Base-by-base conservation (phyloP, 2,113 vertebrate genomes). In the Mastomys coucha region DNA sequence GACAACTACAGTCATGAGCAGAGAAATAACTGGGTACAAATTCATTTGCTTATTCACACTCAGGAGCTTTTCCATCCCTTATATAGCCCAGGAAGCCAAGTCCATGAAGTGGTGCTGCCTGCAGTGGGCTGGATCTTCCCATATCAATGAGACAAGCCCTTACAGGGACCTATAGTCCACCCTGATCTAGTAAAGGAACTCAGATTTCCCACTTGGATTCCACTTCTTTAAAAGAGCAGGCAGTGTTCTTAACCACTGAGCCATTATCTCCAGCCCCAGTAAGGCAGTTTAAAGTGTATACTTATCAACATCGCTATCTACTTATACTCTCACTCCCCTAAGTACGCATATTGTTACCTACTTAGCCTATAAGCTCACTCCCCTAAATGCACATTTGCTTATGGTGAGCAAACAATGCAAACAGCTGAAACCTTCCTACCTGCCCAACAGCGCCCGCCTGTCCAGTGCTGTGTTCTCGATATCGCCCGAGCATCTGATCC, bases 401-500 rank as follows among this genome's bases (percentile, higher is more conserved):
- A 91, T 92, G 4, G 4, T 56, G 88, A 91, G 14, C 67, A 63
- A 77, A 91, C 96, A 97, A 7, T 76, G 56, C 2, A 95, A 92
- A 96, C 19, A 95, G 88, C 95, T 17, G 69, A 95, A 96, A 96
- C 14, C 33, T 97, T 93, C 99, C 99, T 92, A 99, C 99, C 42
- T 98, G 98, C 96, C 98, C 98, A 98, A 99, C 99, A 90, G 99
- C 98, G 97, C 99, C 98, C 0, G 99, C 98, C 97, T 99, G 99
- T 60, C 99, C 99, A 39, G 98, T 98, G 96, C 99, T 99, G 88
- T 99, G 99, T 17, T 99, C 99, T 94, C 99, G 98, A 98, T 99
- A 99, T 72, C 99, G 99, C 89, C 99, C 99, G 97, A 99, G 98
- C 98, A 99, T 99, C 96, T 97, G 98, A 98, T 99, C 99, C 69